phyloP scores from a whole-genome alignment of 2,888 invertebrate species.

The Diaperis boleti region DNA sequence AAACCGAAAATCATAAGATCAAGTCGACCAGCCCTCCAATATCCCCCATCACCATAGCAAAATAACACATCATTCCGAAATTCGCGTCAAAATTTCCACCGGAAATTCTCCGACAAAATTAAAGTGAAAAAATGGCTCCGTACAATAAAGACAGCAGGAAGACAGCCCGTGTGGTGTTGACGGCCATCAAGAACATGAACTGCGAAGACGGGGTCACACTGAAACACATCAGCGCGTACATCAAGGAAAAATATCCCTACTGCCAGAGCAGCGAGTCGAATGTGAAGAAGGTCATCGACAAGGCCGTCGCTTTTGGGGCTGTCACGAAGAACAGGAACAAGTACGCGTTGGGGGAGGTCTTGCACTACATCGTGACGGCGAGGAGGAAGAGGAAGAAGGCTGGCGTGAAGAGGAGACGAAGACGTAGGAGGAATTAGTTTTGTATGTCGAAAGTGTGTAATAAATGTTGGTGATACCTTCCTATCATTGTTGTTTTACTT shows the following conservation, averaged over 20 bases:
- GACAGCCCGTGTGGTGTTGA: constrained; percentile 22
- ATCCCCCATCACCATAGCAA: not conserved
- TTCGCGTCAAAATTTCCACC: not conserved
- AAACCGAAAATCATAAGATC: too few species aligned
- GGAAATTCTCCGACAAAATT: constrained; percentile 7
- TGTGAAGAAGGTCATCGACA: constrained; percentile 17
- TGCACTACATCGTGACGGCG: constrained; percentile 19
- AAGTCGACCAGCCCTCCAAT: not conserved
- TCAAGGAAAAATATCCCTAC: constrained; percentile 19
- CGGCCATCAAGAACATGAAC: constrained; percentile 12
- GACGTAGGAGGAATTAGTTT: too few species aligned
- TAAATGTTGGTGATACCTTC: too few species aligned
- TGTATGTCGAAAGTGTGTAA: too few species aligned
- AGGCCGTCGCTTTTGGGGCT: constrained; percentile 29
- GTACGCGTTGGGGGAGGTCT: constrained; percentile 13
- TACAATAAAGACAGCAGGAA: not conserved
- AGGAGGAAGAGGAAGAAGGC: constrained; percentile 1
- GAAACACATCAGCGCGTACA: constrained; percentile 21
- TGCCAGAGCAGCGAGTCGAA: constrained; percentile 15
- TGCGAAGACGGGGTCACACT: constrained; percentile 5
- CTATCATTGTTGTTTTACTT: too few species aligned
- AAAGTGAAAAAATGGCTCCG: constrained; percentile 28
- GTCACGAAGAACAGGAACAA: constrained; percentile 10
- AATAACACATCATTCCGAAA: not conserved
- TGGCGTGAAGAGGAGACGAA: not conserved